Base-by-base conservation (phyloP, 1,140 invertebrate genomes). In the Chymomyza costata region DNA sequence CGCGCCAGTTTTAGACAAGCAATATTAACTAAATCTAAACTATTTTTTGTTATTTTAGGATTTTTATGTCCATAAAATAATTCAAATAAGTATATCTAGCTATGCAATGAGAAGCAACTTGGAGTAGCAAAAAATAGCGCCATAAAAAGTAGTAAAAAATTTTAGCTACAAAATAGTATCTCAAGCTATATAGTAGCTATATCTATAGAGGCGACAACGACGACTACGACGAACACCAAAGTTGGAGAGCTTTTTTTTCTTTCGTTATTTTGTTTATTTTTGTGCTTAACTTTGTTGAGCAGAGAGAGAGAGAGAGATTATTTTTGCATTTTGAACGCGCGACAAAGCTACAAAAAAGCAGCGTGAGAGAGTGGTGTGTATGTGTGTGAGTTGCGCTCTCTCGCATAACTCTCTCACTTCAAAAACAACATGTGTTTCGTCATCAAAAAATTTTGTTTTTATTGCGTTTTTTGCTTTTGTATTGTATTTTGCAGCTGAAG, bases 361-460 rank as follows among this genome's bases (percentile, higher is more conserved):
- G 39, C 43, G 16, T 30, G 45, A 49, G 28, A 48, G 41, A 37
- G 41, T 0, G 13, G 11, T 28, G 14, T 1, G 17, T 16, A 3
- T 14, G 19, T n/a, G 15, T 8, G 41, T 0, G 34, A 45, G 35
- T 11, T 25, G 38, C 16, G 14, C 55, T 45, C 30, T 49, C 37
- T 49, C 19, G n/a, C n/a, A n/a, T n/a, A n/a, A 48, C 45, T 32
- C 49, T 41, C 48, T 58, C 46, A 25, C 38, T 39, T 45, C 54
- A 69, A 67, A 76, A 56, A 74, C 68, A 73, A 74, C 74, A 81
- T 81, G 74, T 81, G 69, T 81, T 81, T 81, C 74, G 74, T 81
- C 74, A 81, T 81, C 74, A 70, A 66, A 67, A 74, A 3, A 6
- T 2, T 40, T 40, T 58, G 43, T 58, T 64, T 65, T 70, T 74